Percentiles rank a stretch among this genome's conserved stretches.
Conservation (phyloP, 2,797 vertebrate genomes). For the Petrocephalus schoutedeni region DNA sequence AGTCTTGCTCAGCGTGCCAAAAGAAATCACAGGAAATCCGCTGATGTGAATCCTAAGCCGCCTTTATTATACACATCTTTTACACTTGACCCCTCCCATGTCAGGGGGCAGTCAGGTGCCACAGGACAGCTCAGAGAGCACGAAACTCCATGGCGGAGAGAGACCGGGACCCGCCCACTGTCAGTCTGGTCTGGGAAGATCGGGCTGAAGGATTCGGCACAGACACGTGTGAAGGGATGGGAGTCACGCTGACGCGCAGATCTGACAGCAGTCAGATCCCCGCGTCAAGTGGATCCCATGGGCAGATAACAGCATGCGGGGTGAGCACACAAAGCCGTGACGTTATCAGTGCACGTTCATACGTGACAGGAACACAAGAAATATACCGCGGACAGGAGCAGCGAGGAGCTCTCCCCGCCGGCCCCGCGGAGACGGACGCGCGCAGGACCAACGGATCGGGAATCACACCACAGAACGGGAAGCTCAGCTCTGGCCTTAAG, state of each 20-base stretch:
- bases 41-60: not conserved
- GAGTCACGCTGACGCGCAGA: not conserved
- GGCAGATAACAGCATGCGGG: not conserved
- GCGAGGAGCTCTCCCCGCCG: not conserved
- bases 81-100: constrained; percentile 1
- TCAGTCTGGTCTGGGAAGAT: not conserved
- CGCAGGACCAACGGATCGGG: not conserved
- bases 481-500: constrained; percentile 18
- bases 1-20: not conserved
- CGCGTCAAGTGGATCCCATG: not conserved
- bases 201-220: not conserved
- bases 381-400: not conserved
- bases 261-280: not conserved
- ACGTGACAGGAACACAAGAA: not conserved
- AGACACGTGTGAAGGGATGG: not conserved
- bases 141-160: not conserved
- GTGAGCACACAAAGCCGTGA: not conserved
- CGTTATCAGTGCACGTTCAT: not conserved
- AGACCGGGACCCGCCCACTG: not conserved
- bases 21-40: not conserved
- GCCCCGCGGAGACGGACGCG: not conserved
- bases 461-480: constrained; percentile 11
- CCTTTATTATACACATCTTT: constrained; percentile 1
- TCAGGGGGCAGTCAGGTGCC: not conserved
- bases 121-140: not conserved